These are phyloP conservation scores for Chelonoidis abingdonii DNA, from an alignment of 2,113 vertebrate genomes.

Conservation along the genomic window DNA sequence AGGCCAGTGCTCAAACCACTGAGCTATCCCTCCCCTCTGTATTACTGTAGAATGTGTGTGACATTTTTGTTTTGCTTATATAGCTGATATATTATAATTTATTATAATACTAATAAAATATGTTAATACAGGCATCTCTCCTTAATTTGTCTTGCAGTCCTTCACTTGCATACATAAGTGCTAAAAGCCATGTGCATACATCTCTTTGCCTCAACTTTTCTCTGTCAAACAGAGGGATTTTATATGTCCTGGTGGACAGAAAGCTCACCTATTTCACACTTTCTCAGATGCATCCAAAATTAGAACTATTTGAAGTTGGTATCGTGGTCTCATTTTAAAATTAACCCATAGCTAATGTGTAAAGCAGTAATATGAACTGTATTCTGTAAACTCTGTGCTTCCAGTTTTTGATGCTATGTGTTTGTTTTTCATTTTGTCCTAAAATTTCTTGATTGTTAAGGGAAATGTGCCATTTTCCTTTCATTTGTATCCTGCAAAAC, in stretches of 20 bases:
- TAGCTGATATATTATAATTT: not conserved
- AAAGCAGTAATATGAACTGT: constrained; percentile 6
- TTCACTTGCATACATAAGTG: not conserved
- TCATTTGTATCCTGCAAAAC: constrained; percentile 11
- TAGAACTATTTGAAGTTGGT: not conserved
- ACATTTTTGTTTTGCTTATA: not conserved
- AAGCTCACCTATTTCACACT: not conserved
- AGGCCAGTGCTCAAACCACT: no score
- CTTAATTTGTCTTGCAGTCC: not conserved
- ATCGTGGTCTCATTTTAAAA: not conserved
- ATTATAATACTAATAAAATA: not conserved
- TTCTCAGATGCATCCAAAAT: not conserved
- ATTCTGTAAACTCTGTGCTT: not conserved
- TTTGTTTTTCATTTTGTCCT: constrained; percentile 27
- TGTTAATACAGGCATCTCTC: not conserved
- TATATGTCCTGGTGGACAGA: not conserved
- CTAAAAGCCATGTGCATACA: not conserved
- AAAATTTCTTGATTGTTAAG: constrained; percentile 43
- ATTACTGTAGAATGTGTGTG: not conserved
- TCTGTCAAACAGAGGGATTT: not conserved
- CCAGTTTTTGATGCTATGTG: not conserved
- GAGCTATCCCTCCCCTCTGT: no score
- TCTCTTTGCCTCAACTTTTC: not conserved
- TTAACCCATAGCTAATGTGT: not conserved
- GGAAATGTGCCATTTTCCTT: not conserved